Evolutionary conservation across 2,888 invertebrate genomes (phyloP), one percentile per base, ranked within the genome.

Genomic region (Acronicta aceris): DNA sequence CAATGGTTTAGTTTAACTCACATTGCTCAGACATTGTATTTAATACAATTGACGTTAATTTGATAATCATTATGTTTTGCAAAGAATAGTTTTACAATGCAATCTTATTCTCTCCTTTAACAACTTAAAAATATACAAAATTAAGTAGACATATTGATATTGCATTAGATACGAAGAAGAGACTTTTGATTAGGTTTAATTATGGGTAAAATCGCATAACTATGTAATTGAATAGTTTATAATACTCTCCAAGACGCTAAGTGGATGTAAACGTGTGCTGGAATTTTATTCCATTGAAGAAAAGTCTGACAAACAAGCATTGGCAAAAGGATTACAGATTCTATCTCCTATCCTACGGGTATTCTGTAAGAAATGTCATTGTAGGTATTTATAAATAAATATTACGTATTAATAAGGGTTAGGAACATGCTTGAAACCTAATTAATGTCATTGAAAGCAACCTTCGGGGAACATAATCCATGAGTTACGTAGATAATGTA

Each of bases 21-120:
- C 84, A 87, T 85, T 83, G 86, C 82, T 78, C 75, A 82, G 65
- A 85, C 78, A 90, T 91, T 93, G 94, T 93, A 93, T 94, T 90
- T 81, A 67, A 93, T 94, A 94, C 94, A 94, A 93, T 91, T 90
- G 92, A 92, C 91, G 83, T 85, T 82, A 59, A 81, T 78, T 83
- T 84, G 82, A 83, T 83, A 82, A 65, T 71, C 46, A 75, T 67
- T 50, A 85, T 71, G 82, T 82, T 57, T 76, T 89, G 92, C 91
- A 92, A 90, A 90, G 89, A 89, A 89, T 86, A 88, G 78, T 82
- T 86, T 85, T 81, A 89, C 88, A 83, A 89, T 92, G 92, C 93
- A 93, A 94, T 94, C 94, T 94, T 94, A 89, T 92, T 93, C 93
- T 94, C 94, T 94, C 93, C 92, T 92, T 89, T 87, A 90, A 90